These are phyloP conservation scores for Caenorhabditis macrosperma DNA, from an alignment of 2,888 invertebrate genomes.

Conservation along the genomic window DNA sequence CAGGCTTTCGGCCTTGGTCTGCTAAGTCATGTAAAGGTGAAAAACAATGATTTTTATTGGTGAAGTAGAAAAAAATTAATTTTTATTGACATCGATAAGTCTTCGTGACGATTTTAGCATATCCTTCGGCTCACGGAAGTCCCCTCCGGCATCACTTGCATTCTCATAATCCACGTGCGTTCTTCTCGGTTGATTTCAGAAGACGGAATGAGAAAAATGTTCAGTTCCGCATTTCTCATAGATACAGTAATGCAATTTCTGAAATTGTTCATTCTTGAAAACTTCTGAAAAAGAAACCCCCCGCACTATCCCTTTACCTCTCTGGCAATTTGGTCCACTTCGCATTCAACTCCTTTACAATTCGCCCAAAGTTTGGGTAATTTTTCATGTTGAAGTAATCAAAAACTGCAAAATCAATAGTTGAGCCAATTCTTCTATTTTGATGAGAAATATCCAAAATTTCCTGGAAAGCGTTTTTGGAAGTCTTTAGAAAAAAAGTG, in stretches of 20 bases:
- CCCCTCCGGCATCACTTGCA: slow-evolving; percentile 6
- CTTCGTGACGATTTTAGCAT: too few relatives aligned
- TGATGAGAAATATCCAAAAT: background rate
- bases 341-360: slow-evolving; percentile 1
- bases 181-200: background rate
- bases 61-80: too few relatives aligned
- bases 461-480: slow-evolving; percentile 2
- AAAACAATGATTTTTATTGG: too few relatives aligned
- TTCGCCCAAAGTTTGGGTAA: slow-evolving; percentile 10
- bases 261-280: background rate
- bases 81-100: too few relatives aligned
- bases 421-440: slow-evolving; percentile 14
- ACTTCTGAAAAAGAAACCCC: background rate
- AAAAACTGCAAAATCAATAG: slow-evolving; percentile 4
- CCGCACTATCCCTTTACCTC: background rate
- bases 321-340: background rate
- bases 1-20: too few relatives aligned
- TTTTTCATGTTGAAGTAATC: slow-evolving; percentile 7
- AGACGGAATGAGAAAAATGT: background rate
- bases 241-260: slow-evolving; percentile 9
- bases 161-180: slow-evolving; percentile 16
- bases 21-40: too few relatives aligned
- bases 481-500: background rate
- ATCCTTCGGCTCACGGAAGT: too few relatives aligned
- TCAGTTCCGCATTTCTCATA: slow-evolving; percentile 7